A percentile compares a stretch with the other conserved stretches of the same genome.
phyloP scores from a whole-genome alignment of 2,797 vertebrate species.

The Eulemur coronatus region DNA sequence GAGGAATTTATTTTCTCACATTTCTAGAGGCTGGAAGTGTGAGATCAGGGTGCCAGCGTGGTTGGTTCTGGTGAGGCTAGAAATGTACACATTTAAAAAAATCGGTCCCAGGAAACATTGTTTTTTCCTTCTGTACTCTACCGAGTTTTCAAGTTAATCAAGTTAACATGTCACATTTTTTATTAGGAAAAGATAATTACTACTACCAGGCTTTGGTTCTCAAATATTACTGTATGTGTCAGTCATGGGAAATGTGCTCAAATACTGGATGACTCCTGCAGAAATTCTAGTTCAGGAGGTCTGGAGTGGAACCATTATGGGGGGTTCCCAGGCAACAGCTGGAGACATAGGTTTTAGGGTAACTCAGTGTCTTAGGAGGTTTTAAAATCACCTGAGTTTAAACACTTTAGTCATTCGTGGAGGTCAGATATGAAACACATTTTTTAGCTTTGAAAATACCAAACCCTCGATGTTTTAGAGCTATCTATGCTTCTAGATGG shows the following conservation, averaged over 20 bases:
- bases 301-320: background rate
- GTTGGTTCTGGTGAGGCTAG: background rate
- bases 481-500: background rate
- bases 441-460: background rate
- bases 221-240: background rate
- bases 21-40: background rate
- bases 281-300: background rate
- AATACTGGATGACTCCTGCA: background rate
- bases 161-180: background rate
- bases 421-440: background rate
- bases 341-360: background rate
- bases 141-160: constrained; percentile 21
- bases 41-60: background rate
- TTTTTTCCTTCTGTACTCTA: background rate
- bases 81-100: background rate
- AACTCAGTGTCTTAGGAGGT: background rate
- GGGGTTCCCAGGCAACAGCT: background rate
- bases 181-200: background rate
- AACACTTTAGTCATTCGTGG: background rate
- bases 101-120: background rate
- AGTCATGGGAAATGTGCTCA: background rate
- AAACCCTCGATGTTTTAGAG: background rate
- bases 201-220: background rate
- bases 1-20: background rate
- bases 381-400: background rate